phyloP scores from a whole-genome alignment of 2,888 invertebrate genomes.

The Ceraclea dissimilis region DNA sequence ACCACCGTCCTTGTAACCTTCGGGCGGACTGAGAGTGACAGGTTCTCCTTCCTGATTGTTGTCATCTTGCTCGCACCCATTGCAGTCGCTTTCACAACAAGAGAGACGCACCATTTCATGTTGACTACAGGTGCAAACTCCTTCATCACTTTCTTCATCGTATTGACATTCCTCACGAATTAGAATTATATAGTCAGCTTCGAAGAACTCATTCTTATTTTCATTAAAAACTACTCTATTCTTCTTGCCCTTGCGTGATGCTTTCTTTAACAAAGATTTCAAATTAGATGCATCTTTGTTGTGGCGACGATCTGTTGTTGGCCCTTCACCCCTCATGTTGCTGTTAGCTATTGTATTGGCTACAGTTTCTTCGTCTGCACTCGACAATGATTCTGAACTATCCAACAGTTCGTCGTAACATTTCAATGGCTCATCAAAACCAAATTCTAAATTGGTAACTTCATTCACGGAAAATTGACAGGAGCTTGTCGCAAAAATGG shows the following conservation, averaged over 20 bases:
- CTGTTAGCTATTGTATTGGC: slow-evolving; percentile 30
- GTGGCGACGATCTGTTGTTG: slow-evolving; percentile 45
- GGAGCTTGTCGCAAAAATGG: slow-evolving; percentile 15
- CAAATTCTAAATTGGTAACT: slow-evolving; percentile 4
- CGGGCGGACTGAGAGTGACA: slow-evolving; percentile 83
- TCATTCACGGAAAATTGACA: slow-evolving; percentile 21
- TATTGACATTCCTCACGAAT: slow-evolving; percentile 83
- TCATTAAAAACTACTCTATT: slow-evolving; percentile 84
- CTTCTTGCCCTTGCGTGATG: slow-evolving; percentile 61
- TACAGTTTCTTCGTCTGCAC: slow-evolving; percentile 18
- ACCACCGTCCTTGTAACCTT: slow-evolving; percentile 84
- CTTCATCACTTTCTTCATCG: slow-evolving; percentile 68
- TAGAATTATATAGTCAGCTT: slow-evolving; percentile 85
- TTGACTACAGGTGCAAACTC: slow-evolving; percentile 63
- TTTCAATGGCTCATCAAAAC: slow-evolving; percentile 16
- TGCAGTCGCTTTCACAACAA: slow-evolving; percentile 60
- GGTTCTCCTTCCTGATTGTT: slow-evolving; percentile 69
- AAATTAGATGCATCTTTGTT: slow-evolving; percentile 57
- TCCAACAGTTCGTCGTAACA: slow-evolving; percentile 36
- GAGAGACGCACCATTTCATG: slow-evolving; percentile 56
- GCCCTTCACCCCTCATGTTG: slow-evolving; percentile 48
- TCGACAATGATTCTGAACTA: slow-evolving; percentile 28
- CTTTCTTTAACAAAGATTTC: slow-evolving; percentile 70
- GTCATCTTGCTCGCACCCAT: slow-evolving; percentile 49
- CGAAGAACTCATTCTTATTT: slow-evolving; percentile 83